Evolutionary conservation across 2,888 invertebrate genomes (phyloP).

Genomic region (Eurytoma californica): DNA sequence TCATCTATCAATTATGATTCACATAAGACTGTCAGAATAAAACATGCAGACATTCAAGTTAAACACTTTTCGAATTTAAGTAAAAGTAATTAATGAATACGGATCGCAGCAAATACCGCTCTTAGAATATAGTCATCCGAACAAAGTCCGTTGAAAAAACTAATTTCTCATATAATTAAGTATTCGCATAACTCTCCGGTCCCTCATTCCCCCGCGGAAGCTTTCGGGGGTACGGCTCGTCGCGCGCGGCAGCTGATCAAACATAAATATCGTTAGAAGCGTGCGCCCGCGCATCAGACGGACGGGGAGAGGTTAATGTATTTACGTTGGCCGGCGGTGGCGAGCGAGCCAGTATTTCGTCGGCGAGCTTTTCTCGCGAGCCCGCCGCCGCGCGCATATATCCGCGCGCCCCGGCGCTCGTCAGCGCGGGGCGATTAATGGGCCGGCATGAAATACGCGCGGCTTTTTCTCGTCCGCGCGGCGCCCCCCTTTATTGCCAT

Average conservation of each 20-base stretch:
- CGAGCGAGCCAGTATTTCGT: conserved; percentile 34
- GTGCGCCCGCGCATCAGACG: conserved; percentile 34
- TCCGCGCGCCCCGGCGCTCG: not conserved
- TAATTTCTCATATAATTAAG: not conserved
- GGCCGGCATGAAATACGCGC: conserved; percentile 31
- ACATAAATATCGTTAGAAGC: conserved; percentile 67
- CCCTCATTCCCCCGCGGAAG: too few species aligned
- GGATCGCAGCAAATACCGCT: too few species aligned
- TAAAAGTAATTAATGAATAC: too few species aligned
- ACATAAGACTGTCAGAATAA: too few species aligned
- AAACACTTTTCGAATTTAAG: too few species aligned
- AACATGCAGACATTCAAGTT: too few species aligned
- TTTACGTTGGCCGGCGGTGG: conserved; percentile 64
- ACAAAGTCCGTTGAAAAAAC: too few species aligned
- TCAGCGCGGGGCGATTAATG: conserved; percentile 24
- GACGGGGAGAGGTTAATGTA: conserved; percentile 65
- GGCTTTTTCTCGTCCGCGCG: not conserved
- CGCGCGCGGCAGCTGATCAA: conserved; percentile 67
- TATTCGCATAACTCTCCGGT: not conserved
- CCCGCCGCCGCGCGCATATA: not conserved
- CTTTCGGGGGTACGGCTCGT: not conserved
- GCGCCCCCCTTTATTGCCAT: conserved; percentile 30
- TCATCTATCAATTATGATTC: too few species aligned
- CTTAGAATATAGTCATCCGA: too few species aligned
- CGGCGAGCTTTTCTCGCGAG: conserved; percentile 27